Base-by-base conservation (phyloP, 2,888 invertebrate species). In the Cantharis flavilabris region DNA sequence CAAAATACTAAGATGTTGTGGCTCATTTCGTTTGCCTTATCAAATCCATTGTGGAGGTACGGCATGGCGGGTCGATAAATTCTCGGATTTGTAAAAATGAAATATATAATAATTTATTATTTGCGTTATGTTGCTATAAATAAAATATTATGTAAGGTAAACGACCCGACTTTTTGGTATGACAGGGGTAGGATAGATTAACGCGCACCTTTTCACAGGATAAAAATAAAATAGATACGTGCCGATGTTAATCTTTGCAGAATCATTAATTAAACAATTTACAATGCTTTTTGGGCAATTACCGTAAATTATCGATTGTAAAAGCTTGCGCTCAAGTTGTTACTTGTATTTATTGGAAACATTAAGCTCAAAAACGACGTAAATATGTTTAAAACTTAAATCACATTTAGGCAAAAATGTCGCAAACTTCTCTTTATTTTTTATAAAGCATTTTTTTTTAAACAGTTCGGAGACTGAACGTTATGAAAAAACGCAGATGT, bases 401-500 rank as follows among this genome's bases (percentile, higher is more conserved):
- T 49, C 49, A n/a, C n/a, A 49, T 49, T 49, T n/a, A 49, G 49
- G n/a, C 7, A 49, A 49, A 49, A 49, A n/a, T 49, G 49, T 49
- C 49, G 4, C 49, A 49, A 49, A 49, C 49, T 49, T 49, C n/a
- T n/a, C 49, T 49, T n/a, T 49, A 49, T n/a, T 49, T 49, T 49
- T 26, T 67, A 67, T 67, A 23, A 23, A 13, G 7, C 13, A 26
- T 23, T 26, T 67, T 64, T n/a, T 67, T 10, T 67, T n/a, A n/a
- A 23, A 26, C 20, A 67, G 65, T 67, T 26, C 26, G 30, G 69
- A 69, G 67, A 69, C 30, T n/a, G 62, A 33, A 70, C 62, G 70
- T 73, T 73, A 69, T 73, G 16, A 67, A 67, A 67, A 70, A 73
- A 69, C 73, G 69, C 73, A 73, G 73, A 69, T 73, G 70, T 73